Base-by-base conservation (phyloP, 2,797 vertebrate genomes). In the Leptoclinus maculatus region DNA sequence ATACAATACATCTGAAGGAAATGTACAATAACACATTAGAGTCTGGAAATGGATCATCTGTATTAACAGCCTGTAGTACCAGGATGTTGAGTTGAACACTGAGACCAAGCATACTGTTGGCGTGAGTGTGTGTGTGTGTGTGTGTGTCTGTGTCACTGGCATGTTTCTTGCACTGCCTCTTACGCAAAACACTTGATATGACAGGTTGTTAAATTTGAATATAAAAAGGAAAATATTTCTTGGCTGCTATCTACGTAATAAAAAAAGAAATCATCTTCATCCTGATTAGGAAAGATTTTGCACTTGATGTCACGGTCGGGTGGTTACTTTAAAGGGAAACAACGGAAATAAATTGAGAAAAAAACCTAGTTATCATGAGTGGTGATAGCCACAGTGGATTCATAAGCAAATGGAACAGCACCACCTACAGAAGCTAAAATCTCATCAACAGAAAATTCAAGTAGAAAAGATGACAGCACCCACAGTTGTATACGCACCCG, bases 1-100 rank as follows among this genome's bases (percentile, higher is more conserved):
- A 71, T 68, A 58, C 13, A 51, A 59, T 3, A 25, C 21, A 69
- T 62, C 47, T 17, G 23, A 53, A 51, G n/a, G 56, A 64, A 58
- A 21, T 38, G 38, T 54, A 51, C 12, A 32, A 57, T 25, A 70
- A 32, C 67, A 45, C 6, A 27, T 5, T 7, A 17, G 68, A 75
- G 47, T 23, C 65, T 83, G 41, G 58, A 47, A 74, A 67, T 65
- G 5, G n/a, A 72, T 60, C 10, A 57, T 67, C 27, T 51, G 25
- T 1, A 0, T 71, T 70, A 41, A 63, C 65, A 65, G 43, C 49
- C 25, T 51, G 23, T 19, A 53, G 41, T 32, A 39, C 34, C 17
- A 34, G 54, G 19, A 66, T 63, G 43, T 23, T 47, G 25, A 59
- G 43, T 45, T 60, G 51, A 59, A 62, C 9, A 34, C 29, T 9